These are phyloP conservation scores for Polyergus mexicanus DNA, from an alignment of 1,140 invertebrate species.

Conservation along the genomic window DNA sequence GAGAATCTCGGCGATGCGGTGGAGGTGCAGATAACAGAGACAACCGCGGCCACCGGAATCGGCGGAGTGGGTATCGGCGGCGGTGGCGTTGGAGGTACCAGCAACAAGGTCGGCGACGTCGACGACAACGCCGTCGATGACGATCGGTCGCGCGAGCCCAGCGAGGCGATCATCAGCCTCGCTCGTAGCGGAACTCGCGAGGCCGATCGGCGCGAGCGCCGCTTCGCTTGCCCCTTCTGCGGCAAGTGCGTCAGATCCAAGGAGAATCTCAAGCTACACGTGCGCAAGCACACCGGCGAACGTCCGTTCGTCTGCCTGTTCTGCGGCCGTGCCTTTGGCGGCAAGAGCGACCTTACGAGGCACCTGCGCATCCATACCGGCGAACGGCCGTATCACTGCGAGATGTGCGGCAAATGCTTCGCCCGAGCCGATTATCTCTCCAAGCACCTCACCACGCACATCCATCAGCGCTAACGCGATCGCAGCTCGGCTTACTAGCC, in stretches of 20 bases:
- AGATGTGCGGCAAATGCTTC: conserved; percentile 96
- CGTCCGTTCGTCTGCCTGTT: conserved; percentile 95
- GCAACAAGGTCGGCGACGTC: conserved; percentile 69
- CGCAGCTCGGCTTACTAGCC: conserved; percentile 22
- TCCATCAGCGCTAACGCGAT: conserved; percentile 87
- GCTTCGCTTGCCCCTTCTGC: conserved; percentile 95
- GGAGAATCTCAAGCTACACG: conserved; percentile 95
- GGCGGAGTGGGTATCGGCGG: neutral
- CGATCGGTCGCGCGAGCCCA: conserved; percentile 64
- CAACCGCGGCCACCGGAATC: neutral
- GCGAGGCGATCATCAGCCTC: conserved; percentile 72
- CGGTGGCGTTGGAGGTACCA: conserved; percentile 50
- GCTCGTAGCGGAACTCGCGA: conserved; percentile 77
- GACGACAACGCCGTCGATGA: conserved; percentile 76
- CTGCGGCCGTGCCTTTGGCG: conserved; percentile 94
- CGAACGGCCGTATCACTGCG: conserved; percentile 95
- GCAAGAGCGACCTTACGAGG: conserved; percentile 94
- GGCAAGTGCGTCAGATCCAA: conserved; percentile 95
- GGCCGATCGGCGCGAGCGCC: conserved; percentile 84
- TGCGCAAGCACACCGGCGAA: conserved; percentile 95
- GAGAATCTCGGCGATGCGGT: conserved; percentile 69
- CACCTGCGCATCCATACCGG: conserved; percentile 95
- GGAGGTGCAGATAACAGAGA: conserved; percentile 56
- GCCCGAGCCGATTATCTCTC: conserved; percentile 96
- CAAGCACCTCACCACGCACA: conserved; percentile 95